These are phyloP conservation scores for Agonum fuliginosum DNA, from an alignment of 2,888 invertebrate species.

Conservation along the genomic window DNA sequence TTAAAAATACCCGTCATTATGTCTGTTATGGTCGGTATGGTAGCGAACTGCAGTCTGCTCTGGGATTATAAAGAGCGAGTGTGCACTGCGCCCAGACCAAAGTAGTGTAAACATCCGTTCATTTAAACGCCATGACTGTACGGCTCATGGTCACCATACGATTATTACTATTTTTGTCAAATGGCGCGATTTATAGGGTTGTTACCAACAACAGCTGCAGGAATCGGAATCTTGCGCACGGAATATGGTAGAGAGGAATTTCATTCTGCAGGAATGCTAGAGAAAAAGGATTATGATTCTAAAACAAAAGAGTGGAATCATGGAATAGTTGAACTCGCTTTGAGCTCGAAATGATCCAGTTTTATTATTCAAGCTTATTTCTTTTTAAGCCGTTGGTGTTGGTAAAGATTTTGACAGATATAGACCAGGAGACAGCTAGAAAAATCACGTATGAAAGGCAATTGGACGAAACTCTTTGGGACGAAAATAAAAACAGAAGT, in stretches of 20 bases:
- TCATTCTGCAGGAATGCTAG: not conserved
- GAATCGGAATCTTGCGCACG: not conserved
- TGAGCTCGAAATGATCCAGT: too few species aligned
- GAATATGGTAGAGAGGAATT: not conserved
- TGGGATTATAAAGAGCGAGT: conserved; percentile 25
- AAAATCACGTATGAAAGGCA: too few species aligned
- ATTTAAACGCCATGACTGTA: conserved; percentile 2
- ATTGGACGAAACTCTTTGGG: too few species aligned
- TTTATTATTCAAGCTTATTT: too few species aligned
- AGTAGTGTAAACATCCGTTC: conserved; percentile 37
- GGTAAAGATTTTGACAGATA: too few species aligned
- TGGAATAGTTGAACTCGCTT: too few species aligned
- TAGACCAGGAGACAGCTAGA: too few species aligned
- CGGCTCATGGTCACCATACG: not conserved
- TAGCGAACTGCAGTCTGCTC: not conserved
- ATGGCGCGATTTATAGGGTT: conserved; percentile 41
- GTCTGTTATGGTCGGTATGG: conserved; percentile 19
- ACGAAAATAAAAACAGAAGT: too few species aligned
- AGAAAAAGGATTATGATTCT: too few species aligned
- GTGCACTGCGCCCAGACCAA: not conserved
- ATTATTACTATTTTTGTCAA: conserved; percentile 46
- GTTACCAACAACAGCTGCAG: conserved; percentile 22
- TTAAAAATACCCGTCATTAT: conserved; percentile 47
- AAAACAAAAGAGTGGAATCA: too few species aligned
- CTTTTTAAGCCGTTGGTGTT: too few species aligned